These are phyloP conservation scores for Cecidostiba fungosa DNA, from an alignment of 2,888 invertebrate genomes.

Conservation along the genomic window DNA sequence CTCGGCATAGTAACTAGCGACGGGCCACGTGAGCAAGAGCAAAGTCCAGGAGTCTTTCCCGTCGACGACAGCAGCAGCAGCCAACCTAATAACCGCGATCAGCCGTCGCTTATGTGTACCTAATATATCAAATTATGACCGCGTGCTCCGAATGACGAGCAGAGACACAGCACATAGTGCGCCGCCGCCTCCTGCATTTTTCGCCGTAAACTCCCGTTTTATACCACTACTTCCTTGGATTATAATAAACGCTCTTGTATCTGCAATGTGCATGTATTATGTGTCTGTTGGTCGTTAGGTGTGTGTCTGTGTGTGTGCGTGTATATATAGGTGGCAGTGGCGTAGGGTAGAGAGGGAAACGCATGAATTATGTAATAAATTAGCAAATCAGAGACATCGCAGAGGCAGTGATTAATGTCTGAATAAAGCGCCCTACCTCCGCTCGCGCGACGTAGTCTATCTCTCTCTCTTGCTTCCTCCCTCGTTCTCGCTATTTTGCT, in stretches of 20 bases:
- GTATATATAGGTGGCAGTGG: not conserved
- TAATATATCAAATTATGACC: slow-evolving; percentile 78
- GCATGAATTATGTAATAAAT: slow-evolving; percentile 74
- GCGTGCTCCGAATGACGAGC: slow-evolving; percentile 73
- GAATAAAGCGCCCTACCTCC: slow-evolving; percentile 63
- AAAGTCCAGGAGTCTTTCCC: slow-evolving; percentile 44
- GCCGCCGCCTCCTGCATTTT: not conserved
- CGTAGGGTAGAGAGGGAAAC: slow-evolving; percentile 32
- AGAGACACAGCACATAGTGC: not conserved
- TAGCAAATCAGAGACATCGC: slow-evolving; percentile 67
- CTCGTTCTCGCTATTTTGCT: slow-evolving; percentile 51
- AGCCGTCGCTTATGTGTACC: slow-evolving; percentile 78
- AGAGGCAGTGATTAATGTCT: slow-evolving; percentile 64
- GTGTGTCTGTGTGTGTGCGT: not conserved
- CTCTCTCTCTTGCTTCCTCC: slow-evolving; percentile 29
- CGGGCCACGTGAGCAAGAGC: slow-evolving; percentile 51
- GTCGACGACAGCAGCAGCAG: slow-evolving; percentile 64
- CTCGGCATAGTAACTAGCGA: slow-evolving; percentile 76
- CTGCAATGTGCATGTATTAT: not conserved
- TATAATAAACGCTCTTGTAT: not conserved
- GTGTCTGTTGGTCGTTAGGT: not conserved
- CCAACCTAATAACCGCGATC: slow-evolving; percentile 79
- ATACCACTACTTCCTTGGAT: not conserved
- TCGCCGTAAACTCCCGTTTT: not conserved
- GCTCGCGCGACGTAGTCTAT: slow-evolving; percentile 14